Conservation (phyloP, 2,113 vertebrate genomes). For the Empidonax alnorum region DNA sequence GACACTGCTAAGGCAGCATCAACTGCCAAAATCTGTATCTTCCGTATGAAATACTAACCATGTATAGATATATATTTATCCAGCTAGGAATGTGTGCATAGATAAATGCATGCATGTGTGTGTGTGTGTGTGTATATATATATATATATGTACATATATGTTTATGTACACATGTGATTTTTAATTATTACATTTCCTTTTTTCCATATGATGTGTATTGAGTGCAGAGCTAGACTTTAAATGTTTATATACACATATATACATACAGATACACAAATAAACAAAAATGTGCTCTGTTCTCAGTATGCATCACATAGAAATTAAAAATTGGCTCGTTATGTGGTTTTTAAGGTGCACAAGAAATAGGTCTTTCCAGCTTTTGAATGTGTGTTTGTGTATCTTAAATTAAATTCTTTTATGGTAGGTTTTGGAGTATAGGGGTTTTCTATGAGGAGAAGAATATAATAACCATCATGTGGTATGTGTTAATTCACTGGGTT, state of each 20-base stretch:
- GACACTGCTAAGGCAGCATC: neutral
- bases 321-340: neutral
- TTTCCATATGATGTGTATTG: neutral
- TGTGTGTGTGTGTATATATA: neutral
- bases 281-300: neutral
- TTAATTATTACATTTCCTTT: neutral
- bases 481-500: neutral
- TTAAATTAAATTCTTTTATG: neutral
- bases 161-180: neutral
- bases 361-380: neutral
- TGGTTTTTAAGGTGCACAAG: neutral
- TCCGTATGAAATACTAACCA: neutral
- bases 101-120: no score
- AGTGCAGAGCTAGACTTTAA: neutral
- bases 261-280: neutral
- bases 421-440: neutral
- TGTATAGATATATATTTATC: neutral
- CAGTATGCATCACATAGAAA: neutral
- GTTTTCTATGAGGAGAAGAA: neutral
- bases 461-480: neutral
- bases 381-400: neutral
- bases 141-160: neutral
- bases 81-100: neutral
- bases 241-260: neutral
- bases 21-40: rapidly evolving